phyloP scores from a whole-genome alignment of 1,140 invertebrate genomes.

The Charaxes varanes region DNA sequence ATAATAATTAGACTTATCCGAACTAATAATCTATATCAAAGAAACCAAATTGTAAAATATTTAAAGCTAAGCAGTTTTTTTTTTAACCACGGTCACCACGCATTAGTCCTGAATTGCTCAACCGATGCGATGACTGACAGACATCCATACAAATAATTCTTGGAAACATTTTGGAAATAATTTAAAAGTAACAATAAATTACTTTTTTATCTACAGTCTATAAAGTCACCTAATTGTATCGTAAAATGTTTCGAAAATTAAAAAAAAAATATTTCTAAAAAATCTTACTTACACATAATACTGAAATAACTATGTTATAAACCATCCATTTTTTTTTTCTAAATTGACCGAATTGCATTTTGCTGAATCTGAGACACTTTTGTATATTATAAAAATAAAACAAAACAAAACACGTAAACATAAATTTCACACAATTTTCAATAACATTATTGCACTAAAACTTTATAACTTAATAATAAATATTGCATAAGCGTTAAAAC shows the following conservation, averaged over 20 bases:
- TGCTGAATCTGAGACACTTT: constrained; percentile 38
- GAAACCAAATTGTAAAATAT: constrained; percentile 45
- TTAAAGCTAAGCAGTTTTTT: constrained; percentile 71
- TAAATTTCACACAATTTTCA: constrained; percentile 68
- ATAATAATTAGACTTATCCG: constrained; percentile 26
- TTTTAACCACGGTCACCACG: constrained; percentile 21
- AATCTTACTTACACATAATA: constrained; percentile 68
- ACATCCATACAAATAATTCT: constrained; percentile 49
- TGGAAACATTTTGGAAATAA: constrained; percentile 64
- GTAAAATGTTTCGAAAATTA: constrained; percentile 56
- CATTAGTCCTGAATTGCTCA: too few relatives aligned
- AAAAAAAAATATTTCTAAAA: constrained; percentile 57
- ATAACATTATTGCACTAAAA: constrained; percentile 71
- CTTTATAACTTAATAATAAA: constrained; percentile 71
- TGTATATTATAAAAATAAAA: constrained; percentile 45
- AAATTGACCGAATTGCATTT: constrained; percentile 42
- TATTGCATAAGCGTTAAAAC: constrained; percentile 68
- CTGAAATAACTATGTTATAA: constrained; percentile 58
- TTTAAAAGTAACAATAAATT: constrained; percentile 70
- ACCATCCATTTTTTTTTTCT: constrained; percentile 26
- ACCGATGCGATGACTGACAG: too few relatives aligned
- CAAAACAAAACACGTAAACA: constrained; percentile 62
- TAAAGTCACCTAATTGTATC: constrained; percentile 61
- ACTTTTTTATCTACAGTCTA: constrained; percentile 64
- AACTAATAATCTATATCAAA: constrained; percentile 28